Conservation (phyloP, 1,140 invertebrate species). For the Eumeta japonica region DNA sequence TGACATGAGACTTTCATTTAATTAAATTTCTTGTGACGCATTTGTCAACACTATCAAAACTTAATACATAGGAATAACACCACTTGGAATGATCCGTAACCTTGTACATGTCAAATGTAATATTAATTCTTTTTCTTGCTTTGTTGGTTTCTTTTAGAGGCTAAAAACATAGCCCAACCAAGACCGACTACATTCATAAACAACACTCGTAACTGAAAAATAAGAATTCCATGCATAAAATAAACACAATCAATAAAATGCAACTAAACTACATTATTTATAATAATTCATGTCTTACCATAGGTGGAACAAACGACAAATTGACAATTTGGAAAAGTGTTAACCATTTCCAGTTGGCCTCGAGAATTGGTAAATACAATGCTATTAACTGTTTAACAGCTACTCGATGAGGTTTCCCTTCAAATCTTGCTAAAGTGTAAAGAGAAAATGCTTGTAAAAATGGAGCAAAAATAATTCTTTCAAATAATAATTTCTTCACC, state of each 20-base stretch:
- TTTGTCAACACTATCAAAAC: no score
- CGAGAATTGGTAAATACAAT: constrained; percentile 63
- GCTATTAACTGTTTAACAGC: constrained; percentile 61
- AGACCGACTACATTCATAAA: constrained; percentile 68
- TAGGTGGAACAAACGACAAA: constrained; percentile 67
- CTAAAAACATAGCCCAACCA: constrained; percentile 69
- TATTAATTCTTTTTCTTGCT: constrained; percentile 35
- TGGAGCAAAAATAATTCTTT: constrained; percentile 68
- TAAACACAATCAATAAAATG: background rate
- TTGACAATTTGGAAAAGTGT: constrained; percentile 71
- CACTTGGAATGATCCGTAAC: no score
- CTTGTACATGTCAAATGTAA: no score
- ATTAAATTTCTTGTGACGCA: no score
- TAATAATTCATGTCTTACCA: constrained; percentile 59
- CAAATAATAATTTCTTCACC: constrained; percentile 62
- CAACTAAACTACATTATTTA: background rate
- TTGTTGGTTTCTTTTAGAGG: constrained; percentile 48
- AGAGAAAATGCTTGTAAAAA: constrained; percentile 68
- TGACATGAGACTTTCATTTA: no score
- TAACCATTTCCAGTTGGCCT: constrained; percentile 70
- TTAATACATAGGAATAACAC: no score
- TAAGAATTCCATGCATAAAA: constrained; percentile 12
- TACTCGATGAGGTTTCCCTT: constrained; percentile 66
- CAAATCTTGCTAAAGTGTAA: constrained; percentile 67
- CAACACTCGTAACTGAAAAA: constrained; percentile 66